Conservation (phyloP, 1,140 invertebrate species). For the Venturia canescens region DNA sequence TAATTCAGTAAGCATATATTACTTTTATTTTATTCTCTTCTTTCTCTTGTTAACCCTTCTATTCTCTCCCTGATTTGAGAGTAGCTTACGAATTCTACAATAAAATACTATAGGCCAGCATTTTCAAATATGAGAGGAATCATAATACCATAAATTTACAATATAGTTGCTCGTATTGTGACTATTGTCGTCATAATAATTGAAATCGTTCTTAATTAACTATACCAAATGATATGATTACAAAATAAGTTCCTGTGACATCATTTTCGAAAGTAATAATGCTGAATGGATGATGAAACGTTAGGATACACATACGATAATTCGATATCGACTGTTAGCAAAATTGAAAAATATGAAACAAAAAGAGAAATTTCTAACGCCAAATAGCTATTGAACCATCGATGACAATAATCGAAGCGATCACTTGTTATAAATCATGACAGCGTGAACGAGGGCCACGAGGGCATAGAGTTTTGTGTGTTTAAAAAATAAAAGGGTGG, state of each 20-base stretch:
- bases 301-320: too few relatives aligned
- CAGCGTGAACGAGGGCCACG: background rate
- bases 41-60: background rate
- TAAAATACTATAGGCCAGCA: slow-evolving; percentile 37
- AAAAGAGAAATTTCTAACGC: background rate
- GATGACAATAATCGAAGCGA: background rate
- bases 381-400: background rate
- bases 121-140: slow-evolving; percentile 35
- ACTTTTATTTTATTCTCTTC: background rate
- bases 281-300: too few relatives aligned
- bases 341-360: too few relatives aligned
- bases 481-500: too few relatives aligned
- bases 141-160: slow-evolving; percentile 36
- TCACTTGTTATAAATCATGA: background rate
- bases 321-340: too few relatives aligned
- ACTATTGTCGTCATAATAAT: slow-evolving; percentile 18
- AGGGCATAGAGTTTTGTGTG: too few relatives aligned
- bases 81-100: slow-evolving; percentile 36
- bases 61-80: background rate
- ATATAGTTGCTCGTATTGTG: slow-evolving; percentile 33
- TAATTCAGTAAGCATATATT: slow-evolving; percentile 1
- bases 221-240: too few relatives aligned
- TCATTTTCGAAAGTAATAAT: too few relatives aligned
- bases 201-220: background rate
- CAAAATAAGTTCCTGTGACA: too few relatives aligned